Evolutionary conservation across 2,888 invertebrate genomes (phyloP).

Genomic region (Ormyrus labotus): DNA sequence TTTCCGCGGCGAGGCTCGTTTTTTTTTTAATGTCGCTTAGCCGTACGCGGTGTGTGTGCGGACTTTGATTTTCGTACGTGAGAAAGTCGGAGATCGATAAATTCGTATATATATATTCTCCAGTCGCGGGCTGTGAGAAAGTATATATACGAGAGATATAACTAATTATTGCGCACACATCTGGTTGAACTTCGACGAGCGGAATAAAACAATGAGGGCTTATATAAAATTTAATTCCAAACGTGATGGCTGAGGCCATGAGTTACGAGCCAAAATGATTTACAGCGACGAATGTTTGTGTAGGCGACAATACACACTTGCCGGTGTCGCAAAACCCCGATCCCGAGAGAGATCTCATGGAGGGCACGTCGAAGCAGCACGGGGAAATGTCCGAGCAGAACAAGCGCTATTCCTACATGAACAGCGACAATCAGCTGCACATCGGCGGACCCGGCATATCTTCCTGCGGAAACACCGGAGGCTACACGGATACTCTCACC

Average conservation of each 20-base stretch:
- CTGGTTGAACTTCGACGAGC: too few relatives aligned
- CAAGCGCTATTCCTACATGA: slow-evolving; percentile 74
- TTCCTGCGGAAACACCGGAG: slow-evolving; percentile 72
- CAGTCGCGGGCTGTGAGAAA: too few relatives aligned
- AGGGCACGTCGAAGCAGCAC: slow-evolving; percentile 72
- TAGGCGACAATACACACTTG: slow-evolving; percentile 72
- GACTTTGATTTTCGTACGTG: too few relatives aligned
- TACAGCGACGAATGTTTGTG: not conserved
- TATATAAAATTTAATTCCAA: not conserved
- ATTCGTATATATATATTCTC: too few relatives aligned
- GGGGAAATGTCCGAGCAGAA: slow-evolving; percentile 71
- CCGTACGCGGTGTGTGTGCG: too few relatives aligned
- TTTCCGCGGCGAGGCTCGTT: too few relatives aligned
- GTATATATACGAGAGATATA: not conserved
- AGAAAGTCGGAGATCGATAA: too few relatives aligned
- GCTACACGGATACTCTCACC: slow-evolving; percentile 73
- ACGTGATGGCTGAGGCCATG: too few relatives aligned
- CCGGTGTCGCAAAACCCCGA: slow-evolving; percentile 71
- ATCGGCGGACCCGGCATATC: slow-evolving; percentile 71
- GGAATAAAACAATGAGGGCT: too few relatives aligned
- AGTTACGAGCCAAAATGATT: too few relatives aligned
- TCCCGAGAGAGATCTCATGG: slow-evolving; percentile 73
- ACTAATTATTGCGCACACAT: too few relatives aligned
- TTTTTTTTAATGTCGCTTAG: too few relatives aligned
- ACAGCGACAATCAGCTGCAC: slow-evolving; percentile 71